Conservation (phyloP, 2,113 vertebrate genomes). For the Marmota flaviventris region DNA sequence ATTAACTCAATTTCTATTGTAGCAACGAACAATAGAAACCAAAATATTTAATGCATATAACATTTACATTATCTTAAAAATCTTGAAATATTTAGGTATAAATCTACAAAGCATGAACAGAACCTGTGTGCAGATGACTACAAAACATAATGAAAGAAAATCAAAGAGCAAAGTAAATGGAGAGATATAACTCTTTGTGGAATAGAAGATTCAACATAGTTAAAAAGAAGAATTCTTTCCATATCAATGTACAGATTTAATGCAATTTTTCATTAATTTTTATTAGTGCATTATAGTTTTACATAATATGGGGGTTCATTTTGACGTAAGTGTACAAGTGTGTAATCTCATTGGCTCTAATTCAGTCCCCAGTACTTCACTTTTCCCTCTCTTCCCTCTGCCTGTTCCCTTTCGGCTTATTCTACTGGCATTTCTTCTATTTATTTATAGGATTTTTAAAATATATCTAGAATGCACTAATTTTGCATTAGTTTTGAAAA, state of each 20-base stretch:
- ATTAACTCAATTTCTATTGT: neutral
- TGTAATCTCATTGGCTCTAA: too few species aligned
- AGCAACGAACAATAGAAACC: neutral
- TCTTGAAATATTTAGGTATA: neutral
- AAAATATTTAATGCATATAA: neutral
- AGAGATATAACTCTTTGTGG: neutral
- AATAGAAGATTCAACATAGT: neutral
- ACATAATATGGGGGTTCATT: too few species aligned
- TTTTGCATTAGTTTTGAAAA: too few species aligned
- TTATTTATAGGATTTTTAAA: too few species aligned
- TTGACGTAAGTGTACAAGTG: too few species aligned
- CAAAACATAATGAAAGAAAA: neutral
- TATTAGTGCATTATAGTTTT: too few species aligned
- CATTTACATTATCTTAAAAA: neutral
- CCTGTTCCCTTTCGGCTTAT: too few species aligned
- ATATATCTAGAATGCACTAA: too few species aligned
- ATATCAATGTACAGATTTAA: neutral
- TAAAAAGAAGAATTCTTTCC: neutral
- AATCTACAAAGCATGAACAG: neutral
- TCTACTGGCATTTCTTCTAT: too few species aligned
- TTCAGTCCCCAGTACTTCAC: too few species aligned
- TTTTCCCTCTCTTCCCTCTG: too few species aligned
- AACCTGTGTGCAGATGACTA: neutral
- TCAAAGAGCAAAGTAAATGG: neutral
- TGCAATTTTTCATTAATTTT: neutral